Base-by-base conservation (phyloP, 2,797 vertebrate genomes). In the Cossypha niveicapilla region DNA sequence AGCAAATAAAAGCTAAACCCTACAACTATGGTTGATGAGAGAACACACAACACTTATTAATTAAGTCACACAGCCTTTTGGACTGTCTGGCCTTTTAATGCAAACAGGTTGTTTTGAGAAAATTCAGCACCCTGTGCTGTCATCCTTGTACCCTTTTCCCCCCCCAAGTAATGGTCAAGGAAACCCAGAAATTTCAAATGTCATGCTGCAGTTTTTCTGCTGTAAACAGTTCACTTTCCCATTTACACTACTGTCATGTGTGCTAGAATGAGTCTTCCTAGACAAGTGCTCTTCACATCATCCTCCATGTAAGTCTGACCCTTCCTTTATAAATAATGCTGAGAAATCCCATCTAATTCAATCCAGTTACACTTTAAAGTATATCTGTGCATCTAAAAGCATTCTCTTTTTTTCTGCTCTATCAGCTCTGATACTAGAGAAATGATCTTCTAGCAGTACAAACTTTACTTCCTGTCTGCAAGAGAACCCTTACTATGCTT, bases 131-230 rank as follows among this genome's bases (percentile, higher is more conserved):
- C 1, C 17, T 14, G 15, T 30, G 19, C 4, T 32, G 7, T 48
- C 35, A 15, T 25, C 24, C 11, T 44, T 37, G 9, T 11, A 32
- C 15, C 6, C 3, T 13, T 3, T 2, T 2, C 3, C 2, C 2
- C 3, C 2, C 5, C 0, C 3, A 4, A 16, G 3, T 7, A 63
- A 13, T 39, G 30, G 24, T 22, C 41, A 63, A 73, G 48, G 11
- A 92, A 94, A 85, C 11, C 3, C 42, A 51, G 42, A 51, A 12
- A 41, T 51, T 54, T 6, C 24, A 78, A 17, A 44, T 18, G 4
- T 16, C 25, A 54, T 25, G 3, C 51, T 54, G 32, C 17, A 32
- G 7, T 27, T 50, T 87, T 91, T 30, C 47, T 70, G 18, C 24
- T 68, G 15, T 39, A 50, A 67, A 37, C 4, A 21, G 7, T 39